Evolutionary conservation across 2,113 vertebrate species (phyloP).

Genomic region (Cryptomyrus ogoouensis): DNA sequence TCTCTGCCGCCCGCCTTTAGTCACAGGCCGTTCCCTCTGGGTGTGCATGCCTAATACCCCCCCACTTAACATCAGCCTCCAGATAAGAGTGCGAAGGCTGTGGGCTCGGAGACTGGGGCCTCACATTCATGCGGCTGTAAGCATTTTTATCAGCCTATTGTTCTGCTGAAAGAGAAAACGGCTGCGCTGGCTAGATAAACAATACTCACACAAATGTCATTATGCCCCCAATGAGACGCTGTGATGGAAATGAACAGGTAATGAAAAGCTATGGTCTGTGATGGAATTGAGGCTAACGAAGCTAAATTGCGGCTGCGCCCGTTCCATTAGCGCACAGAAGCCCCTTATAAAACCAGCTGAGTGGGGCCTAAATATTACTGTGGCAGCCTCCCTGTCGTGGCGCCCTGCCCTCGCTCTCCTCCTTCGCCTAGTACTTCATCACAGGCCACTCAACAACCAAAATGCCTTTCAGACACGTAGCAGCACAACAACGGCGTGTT

Average conservation of each 20-base stretch:
- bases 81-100: neutral
- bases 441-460: neutral
- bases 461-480: neutral
- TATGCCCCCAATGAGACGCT: neutral
- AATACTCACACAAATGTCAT: neutral
- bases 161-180: neutral
- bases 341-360: neutral
- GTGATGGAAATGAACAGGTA: neutral
- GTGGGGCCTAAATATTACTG: conserved; percentile 5
- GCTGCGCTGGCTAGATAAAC: neutral
- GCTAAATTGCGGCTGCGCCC: neutral
- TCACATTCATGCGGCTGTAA: neutral
- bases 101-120: neutral
- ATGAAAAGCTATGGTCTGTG: conserved; percentile 10
- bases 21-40: neutral
- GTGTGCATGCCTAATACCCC: neutral
- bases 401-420: neutral
- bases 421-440: neutral
- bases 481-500: neutral
- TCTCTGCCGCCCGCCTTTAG: neutral
- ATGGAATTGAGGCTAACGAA: neutral
- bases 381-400: neutral
- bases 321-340: neutral
- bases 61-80: neutral
- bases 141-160: neutral